phyloP scores from a whole-genome alignment of 2,797 vertebrate species.

The Trachurus trachurus region DNA sequence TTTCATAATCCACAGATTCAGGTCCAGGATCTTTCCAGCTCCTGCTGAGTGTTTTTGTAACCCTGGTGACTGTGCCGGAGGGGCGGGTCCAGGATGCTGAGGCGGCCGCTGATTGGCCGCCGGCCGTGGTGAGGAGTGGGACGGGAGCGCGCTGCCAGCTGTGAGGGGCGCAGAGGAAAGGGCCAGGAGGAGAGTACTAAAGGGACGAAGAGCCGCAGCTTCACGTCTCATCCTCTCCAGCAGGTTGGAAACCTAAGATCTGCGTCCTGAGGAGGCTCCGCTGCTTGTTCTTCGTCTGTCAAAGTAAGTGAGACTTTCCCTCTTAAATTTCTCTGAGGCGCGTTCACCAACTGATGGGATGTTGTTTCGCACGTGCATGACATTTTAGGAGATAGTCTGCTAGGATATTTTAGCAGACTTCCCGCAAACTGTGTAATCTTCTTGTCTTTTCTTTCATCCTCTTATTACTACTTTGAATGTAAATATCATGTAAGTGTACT shows the following conservation, averaged over 20 bases:
- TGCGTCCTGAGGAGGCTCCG: not conserved
- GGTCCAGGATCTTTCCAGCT: conserved; percentile 5
- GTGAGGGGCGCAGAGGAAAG: conserved; percentile 46
- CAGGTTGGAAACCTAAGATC: conserved; percentile 19
- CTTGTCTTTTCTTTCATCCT: not conserved
- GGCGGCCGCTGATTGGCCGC: conserved; percentile 68
- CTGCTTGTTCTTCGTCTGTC: conserved; percentile 2
- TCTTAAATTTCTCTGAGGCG: not conserved
- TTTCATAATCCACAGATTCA: not conserved
- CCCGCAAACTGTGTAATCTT: not conserved
- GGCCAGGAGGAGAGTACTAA: conserved; percentile 24
- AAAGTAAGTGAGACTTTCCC: conserved; percentile 57
- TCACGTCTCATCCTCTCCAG: conserved; percentile 28
- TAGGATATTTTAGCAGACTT: too few relatives aligned
- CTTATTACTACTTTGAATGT: not conserved
- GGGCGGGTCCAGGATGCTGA: conserved; percentile 80
- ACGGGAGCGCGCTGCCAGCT: conserved; percentile 57
- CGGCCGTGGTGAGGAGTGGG: conserved; percentile 42
- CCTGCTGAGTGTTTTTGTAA: conserved; percentile 57
- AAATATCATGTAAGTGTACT: not conserved
- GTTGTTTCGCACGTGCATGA: conserved; percentile 31
- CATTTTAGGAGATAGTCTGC: not conserved
- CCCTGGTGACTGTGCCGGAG: conserved; percentile 35
- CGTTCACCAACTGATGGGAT: not conserved
- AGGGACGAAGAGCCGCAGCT: conserved; percentile 55